Evolutionary conservation across 1,140 invertebrate species (phyloP), one percentile per base, ranked within the genome.

Genomic region (Heliconius hewitsoni): DNA sequence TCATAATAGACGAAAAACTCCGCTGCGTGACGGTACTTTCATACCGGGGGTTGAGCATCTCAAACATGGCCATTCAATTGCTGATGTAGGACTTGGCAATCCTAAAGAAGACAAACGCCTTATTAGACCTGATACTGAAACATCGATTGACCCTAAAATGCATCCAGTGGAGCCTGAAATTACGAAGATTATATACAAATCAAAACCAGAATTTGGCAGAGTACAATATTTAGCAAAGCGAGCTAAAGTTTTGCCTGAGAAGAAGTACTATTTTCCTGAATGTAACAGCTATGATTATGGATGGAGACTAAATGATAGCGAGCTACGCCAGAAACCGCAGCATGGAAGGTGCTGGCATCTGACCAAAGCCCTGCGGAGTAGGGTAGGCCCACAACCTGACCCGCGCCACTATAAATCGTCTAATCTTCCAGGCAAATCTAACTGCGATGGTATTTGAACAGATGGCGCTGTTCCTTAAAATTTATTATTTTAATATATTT

Each of bases 261-360:
- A 91, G 13, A 90, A 86, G 70, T 92, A 86, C 74, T 93, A 93
- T 50, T 87, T 92, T 66, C 66, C 89, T 0, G 90, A 92, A 81
- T 87, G 86, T 73, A 77, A 66, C 71, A 84, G 81, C 42, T 90
- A 83, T 77, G 84, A 86, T n/a, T 88, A 91, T 57, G 91, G 91
- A 37, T 93, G 91, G 91, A 84, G 90, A 9, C 78, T 91, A 78
- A 82, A 83, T 16, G 91, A 93, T 70, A 89, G 87, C 73, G 74
- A 60, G 18, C 50, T 90, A 23, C 83, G 77, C 27, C 80, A 88
- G 42, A 85, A 82, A 16, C 84, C 87, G 23, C 60, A 78, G 71
- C 81, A 85, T 46, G 89, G 87, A 1, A 81, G 89, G 74, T 87
- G 84, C 78, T 88, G 89, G 87, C 85, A 85, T 79, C 81, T 92